A percentile compares a stretch with the other conserved stretches of the same genome.
Conservation (phyloP, 2,797 vertebrate species). For the Chromobotia macracanthus region DNA sequence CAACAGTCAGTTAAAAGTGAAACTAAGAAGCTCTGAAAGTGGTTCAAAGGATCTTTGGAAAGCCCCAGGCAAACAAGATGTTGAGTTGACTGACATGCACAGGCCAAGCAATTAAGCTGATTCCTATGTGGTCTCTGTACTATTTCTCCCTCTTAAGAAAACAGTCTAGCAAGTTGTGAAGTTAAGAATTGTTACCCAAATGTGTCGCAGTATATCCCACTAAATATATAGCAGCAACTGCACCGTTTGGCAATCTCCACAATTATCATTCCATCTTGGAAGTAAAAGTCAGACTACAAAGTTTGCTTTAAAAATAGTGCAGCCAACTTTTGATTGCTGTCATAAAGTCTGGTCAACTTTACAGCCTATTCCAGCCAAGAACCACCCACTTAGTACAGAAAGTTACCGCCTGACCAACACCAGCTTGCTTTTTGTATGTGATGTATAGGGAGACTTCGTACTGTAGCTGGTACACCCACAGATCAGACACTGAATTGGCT, state of each 20-base stretch:
- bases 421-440: too few relatives aligned
- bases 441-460: too few relatives aligned
- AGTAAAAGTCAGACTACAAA: neutral
- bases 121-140: conserved; percentile 17
- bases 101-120: conserved; percentile 20
- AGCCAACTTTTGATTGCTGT: neutral
- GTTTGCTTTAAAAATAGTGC: conserved; percentile 5
- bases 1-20: neutral
- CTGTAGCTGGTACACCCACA: neutral
- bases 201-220: neutral
- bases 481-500: neutral
- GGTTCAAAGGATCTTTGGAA: conserved; percentile 39
- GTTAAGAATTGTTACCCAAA: neutral
- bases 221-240: neutral
- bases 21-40: conserved; percentile 40
- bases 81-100: conserved; percentile 9
- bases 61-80: conserved; percentile 25
- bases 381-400: neutral
- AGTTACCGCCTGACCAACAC: neutral
- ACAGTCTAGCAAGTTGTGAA: neutral
- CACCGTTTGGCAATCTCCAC: neutral
- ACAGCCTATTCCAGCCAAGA: neutral
- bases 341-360: neutral
- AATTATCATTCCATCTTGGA: neutral
- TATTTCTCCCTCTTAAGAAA: conserved; percentile 22